Evolutionary conservation across 2,113 vertebrate species (phyloP), one percentile per base, ranked within the genome.

Genomic region (Gopherus evgoodei): DNA sequence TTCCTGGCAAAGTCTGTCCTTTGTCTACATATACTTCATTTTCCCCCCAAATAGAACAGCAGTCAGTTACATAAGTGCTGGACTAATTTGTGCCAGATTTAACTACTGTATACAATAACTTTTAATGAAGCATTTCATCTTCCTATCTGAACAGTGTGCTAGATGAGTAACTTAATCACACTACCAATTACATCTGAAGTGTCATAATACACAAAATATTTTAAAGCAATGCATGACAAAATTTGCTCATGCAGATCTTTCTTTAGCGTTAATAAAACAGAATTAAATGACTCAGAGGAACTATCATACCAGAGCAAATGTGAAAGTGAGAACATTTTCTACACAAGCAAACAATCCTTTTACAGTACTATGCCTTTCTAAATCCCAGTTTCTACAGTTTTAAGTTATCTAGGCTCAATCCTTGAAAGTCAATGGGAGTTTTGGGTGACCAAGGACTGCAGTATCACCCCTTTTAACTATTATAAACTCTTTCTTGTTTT

Each of bases 21-120:
- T 97, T 98, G 96, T 96, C 95, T 95, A 97, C 42, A 95, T 87
- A 85, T 69, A 97, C 84, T 96, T 98, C 52, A 94, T 93, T 96
- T 97, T 90, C 93, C 95, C 94, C 92, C 83, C 69, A 97, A 78
- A 90, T 49, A 95, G 87, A 97, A 94, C 87, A 91, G 80, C 62
- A 95, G 53, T 94, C 84, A 91, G 86, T 93, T 93, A 80, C 31
- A 1, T 38, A 96, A 95, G 38, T n/a, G 44, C 47, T 25, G 8
- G 69, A 92, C 76, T 59, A 87, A 86, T 57, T 92, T 93, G 76
- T 93, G 91, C 76, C 91, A 95, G 86, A 92, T 89, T 96, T 92
- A 94, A 80, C 50, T 91, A 91, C 90, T 84, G 80, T 53, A 85
- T 47, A 49, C 42, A 93, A n/a, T 81, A 44, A 91, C n/a, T 59